Base-by-base conservation (phyloP, 2,888 invertebrate species). In the Heteropelma amictum region DNA sequence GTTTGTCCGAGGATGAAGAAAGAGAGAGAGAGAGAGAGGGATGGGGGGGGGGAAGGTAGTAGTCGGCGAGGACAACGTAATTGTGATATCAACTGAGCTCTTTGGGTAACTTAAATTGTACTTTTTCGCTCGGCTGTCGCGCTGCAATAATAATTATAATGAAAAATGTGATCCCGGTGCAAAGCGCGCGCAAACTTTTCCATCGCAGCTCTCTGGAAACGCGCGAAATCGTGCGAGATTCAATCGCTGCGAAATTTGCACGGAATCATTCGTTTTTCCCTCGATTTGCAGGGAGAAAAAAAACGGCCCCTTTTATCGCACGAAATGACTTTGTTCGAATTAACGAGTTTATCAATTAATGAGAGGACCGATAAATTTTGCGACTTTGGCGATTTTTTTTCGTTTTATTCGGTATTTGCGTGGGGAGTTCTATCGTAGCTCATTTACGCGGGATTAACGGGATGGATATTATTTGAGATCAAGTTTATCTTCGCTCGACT, bases 71-170 rank as follows among this genome's bases (percentile, higher is more conserved):
- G n/a, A n/a, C n/a, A n/a, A n/a, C n/a, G n/a, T n/a, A n/a, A 28
- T 60, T 69, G 69, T 69, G 65, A 64, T 60, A 47, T 45, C 35
- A 58, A 28, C 21, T 14, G 45, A 35, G 21, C 45, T 51, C 54
- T 45, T 33, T 26, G 58, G 40, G 58, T 75, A 75, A 75, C 70
- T 75, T 71, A 75, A 75, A 71, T 75, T 75, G 70, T 71, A 67
- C 65, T 71, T 67, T 71, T 40, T 40, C 28, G 42, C 49, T 61
- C 35, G 40, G 61, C 14, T 33, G 61, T 71, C 67, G 56, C 58
- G 54, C 63, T 63, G 67, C 42, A 51, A 35, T 35, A 35, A 3
- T 10, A 12, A 42, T 49, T 47, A 65, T 64, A 58, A 17, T 53
- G 40, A 12, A 45, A 33, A 45, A 45, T 23, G n/a, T n/a, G n/a